Percentiles rank a stretch among this genome's conserved stretches.
Conservation (phyloP, 2,888 invertebrate genomes). For the Pristionchus mayeri region DNA sequence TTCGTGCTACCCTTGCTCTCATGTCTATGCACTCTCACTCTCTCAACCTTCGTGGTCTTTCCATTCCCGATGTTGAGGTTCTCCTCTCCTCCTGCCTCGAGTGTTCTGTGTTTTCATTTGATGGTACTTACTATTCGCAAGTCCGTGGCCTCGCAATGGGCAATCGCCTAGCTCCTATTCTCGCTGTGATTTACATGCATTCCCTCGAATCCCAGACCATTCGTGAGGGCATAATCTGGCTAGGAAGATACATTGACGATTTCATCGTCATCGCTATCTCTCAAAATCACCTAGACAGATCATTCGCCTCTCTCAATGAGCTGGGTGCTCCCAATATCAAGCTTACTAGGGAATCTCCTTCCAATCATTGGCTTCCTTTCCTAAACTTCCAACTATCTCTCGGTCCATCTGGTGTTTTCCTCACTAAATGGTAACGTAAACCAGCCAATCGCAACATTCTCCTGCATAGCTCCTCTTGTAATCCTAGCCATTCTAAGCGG, state of each 20-base stretch:
- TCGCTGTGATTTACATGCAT: slow-evolving; percentile 31
- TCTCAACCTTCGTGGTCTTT: slow-evolving; percentile 14
- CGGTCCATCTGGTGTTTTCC: neutral
- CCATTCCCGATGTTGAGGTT: neutral
- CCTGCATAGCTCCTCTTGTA: neutral
- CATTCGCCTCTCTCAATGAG: neutral
- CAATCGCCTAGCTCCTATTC: slow-evolving; percentile 36
- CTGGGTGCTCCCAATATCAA: neutral
- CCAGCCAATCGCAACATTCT: slow-evolving; percentile 24
- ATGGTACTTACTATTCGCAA: neutral
- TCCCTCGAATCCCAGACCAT: neutral
- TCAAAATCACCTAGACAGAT: neutral
- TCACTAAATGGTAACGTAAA: slow-evolving; percentile 24
- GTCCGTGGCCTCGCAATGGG: slow-evolving; percentile 38
- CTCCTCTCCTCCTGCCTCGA: neutral
- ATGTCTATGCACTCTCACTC: neutral
- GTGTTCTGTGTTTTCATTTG: slow-evolving; percentile 22
- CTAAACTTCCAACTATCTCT: slow-evolving; percentile 25
- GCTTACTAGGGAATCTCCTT: slow-evolving; percentile 14
- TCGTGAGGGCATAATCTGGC: slow-evolving; percentile 10
- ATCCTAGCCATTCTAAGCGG: slow-evolving; percentile 15
- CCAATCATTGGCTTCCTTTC: slow-evolving; percentile 7
- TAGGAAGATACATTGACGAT: slow-evolving; percentile 32
- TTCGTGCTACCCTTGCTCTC: neutral
- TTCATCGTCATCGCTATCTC: neutral